Evolutionary conservation across 2,888 invertebrate genomes (phyloP).

Genomic region (Caenorhabditis doughertyi): DNA sequence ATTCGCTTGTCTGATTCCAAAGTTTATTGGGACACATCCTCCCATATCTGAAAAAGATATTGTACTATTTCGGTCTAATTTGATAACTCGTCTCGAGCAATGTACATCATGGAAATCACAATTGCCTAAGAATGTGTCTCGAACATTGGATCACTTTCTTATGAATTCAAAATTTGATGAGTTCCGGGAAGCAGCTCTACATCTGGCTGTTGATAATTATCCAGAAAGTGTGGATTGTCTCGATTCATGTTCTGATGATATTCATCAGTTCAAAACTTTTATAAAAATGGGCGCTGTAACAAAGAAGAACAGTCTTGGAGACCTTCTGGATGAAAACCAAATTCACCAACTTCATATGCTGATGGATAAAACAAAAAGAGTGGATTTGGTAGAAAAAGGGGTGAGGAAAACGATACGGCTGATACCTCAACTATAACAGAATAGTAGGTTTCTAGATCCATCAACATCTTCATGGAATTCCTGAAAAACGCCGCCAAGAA

Average conservation of each 20-base stretch:
- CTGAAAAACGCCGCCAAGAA: constrained; percentile 53
- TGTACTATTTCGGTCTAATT: constrained; percentile 37
- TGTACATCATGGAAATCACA: constrained; percentile 65
- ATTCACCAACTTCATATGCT: constrained; percentile 57
- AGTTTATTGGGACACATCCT: not conserved
- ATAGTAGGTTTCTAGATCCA: constrained; percentile 55
- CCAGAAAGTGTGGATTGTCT: constrained; percentile 55
- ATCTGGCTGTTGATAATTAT: constrained; percentile 26
- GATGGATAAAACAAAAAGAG: constrained; percentile 53
- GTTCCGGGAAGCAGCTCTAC: constrained; percentile 46
- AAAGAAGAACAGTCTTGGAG: constrained; percentile 19
- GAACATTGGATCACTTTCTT: constrained; percentile 50
- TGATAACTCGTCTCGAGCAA: constrained; percentile 59
- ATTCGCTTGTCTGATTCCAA: not conserved
- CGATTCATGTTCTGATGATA: constrained; percentile 33
- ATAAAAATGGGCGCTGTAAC: constrained; percentile 14
- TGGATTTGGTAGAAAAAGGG: constrained; percentile 61
- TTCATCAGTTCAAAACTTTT: constrained; percentile 35
- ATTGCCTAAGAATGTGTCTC: constrained; percentile 33
- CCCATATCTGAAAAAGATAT: constrained; percentile 43
- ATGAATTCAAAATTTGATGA: constrained; percentile 61
- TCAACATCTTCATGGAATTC: constrained; percentile 62
- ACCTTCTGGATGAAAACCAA: constrained; percentile 60
- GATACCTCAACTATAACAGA: not conserved
- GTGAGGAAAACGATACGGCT: too few species aligned